Evolutionary conservation across 1,140 invertebrate genomes (phyloP).

Genomic region (Trichogramma pretiosum): DNA sequence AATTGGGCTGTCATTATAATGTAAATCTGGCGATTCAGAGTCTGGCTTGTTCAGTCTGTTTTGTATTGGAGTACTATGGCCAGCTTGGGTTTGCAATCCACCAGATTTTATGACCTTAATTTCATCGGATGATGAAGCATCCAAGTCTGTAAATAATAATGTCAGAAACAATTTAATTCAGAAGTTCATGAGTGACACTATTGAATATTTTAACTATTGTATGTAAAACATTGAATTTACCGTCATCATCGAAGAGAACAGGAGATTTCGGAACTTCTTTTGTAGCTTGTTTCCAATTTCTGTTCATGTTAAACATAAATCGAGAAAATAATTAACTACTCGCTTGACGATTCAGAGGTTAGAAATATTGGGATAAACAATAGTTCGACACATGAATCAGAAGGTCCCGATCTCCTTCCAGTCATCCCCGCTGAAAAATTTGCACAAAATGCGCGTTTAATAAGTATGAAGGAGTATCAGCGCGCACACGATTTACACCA

Average conservation of each 20-base stretch:
- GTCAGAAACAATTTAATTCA: background rate
- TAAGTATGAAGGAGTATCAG: no score
- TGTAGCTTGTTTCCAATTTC: conserved; percentile 6
- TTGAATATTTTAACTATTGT: no score
- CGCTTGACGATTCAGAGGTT: background rate
- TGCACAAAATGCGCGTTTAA: background rate
- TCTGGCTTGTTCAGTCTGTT: conserved; percentile 7
- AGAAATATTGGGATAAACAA: background rate
- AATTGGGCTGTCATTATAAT: conserved; percentile 25
- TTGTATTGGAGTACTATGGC: conserved; percentile 28
- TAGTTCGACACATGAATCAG: background rate
- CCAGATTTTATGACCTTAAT: conserved; percentile 5
- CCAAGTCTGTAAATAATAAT: conserved; percentile 12
- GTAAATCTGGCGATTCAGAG: conserved; percentile 20
- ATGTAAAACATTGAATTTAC: no score
- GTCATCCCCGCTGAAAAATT: background rate
- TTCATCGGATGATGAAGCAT: conserved; percentile 8
- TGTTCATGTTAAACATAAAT: conserved; percentile 10
- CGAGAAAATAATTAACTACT: no score
- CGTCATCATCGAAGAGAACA: conserved; percentile 13
- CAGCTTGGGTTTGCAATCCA: conserved; percentile 1
- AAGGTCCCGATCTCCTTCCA: background rate
- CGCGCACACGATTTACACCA: no score
- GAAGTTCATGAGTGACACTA: no score
- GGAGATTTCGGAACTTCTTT: conserved; percentile 3